phyloP scores from a whole-genome alignment of 2,888 invertebrate genomes.

The Netelia melanura region DNA sequence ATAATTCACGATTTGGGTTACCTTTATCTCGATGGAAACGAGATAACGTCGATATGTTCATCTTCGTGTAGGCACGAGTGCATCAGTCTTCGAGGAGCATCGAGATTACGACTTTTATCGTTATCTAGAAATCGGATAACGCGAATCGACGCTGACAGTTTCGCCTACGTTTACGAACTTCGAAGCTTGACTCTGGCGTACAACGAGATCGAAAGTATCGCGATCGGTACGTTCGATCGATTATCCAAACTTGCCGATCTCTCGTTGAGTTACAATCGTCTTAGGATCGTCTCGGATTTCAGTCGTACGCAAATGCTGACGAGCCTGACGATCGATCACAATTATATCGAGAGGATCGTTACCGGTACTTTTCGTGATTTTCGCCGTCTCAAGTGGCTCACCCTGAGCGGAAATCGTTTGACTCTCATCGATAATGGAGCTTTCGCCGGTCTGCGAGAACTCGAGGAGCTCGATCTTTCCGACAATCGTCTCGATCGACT shows the following conservation, averaged over 20 bases:
- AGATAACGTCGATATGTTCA: slow-evolving; percentile 73
- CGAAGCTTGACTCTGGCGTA: slow-evolving; percentile 73
- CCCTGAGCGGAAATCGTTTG: slow-evolving; percentile 74
- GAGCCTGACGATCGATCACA: slow-evolving; percentile 74
- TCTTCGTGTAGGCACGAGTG: slow-evolving; percentile 68
- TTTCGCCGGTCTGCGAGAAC: slow-evolving; percentile 61
- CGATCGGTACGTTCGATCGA: slow-evolving; percentile 69
- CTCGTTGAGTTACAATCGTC: slow-evolving; percentile 71
- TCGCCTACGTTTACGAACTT: slow-evolving; percentile 72
- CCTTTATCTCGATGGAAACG: slow-evolving; percentile 76
- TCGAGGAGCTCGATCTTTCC: slow-evolving; percentile 71
- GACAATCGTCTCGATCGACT: slow-evolving; percentile 71
- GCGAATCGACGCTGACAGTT: slow-evolving; percentile 73
- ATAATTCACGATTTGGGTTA: slow-evolving; percentile 70
- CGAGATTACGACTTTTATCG: slow-evolving; percentile 73
- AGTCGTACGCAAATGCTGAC: slow-evolving; percentile 65
- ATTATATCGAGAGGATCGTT: slow-evolving; percentile 71
- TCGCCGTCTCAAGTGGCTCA: slow-evolving; percentile 70
- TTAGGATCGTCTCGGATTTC: slow-evolving; percentile 70
- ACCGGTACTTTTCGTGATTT: slow-evolving; percentile 70
- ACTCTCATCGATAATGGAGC: slow-evolving; percentile 67
- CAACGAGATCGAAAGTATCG: slow-evolving; percentile 72
- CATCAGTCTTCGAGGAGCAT: slow-evolving; percentile 71
- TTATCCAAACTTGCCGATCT: slow-evolving; percentile 71
- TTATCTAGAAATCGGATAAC: slow-evolving; percentile 74